Evolutionary conservation across 2,113 vertebrate genomes (phyloP).

Genomic region (Nothocercus nigrocapillus): DNA sequence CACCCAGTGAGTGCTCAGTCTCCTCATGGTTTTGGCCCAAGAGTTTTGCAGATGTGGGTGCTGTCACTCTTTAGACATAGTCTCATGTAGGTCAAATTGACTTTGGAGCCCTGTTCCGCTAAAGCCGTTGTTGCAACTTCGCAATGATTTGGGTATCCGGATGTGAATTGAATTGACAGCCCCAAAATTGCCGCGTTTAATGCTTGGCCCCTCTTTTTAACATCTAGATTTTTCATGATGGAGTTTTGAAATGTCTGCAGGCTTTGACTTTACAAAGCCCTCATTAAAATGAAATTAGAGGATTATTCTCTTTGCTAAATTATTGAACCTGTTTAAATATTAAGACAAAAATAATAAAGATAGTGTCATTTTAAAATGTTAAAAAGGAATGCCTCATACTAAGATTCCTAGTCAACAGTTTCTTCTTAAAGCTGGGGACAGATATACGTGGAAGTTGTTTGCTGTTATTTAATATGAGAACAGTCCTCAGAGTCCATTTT

Average conservation of each 20-base stretch:
- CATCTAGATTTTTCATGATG: not conserved
- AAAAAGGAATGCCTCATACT: not conserved
- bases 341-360: slow-evolving; percentile 6
- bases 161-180: not conserved
- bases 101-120: accelerated
- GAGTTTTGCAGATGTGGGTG: not conserved
- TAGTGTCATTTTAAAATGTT: slow-evolving; percentile 15
- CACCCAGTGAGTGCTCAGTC: accelerated
- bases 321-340: slow-evolving; percentile 41
- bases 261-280: not conserved
- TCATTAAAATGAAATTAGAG: slow-evolving; percentile 7
- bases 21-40: not conserved
- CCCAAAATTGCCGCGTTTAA: not conserved
- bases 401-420: not conserved
- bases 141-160: not conserved
- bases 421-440: not conserved
- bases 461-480: not conserved
- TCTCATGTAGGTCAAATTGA: not conserved
- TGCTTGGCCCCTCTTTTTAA: not conserved
- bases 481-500: not conserved
- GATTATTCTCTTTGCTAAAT: not conserved
- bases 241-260: not conserved
- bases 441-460: not conserved
- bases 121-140: not conserved
- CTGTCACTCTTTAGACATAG: not conserved